Base-by-base conservation (phyloP, 2,113 vertebrate genomes). In the Sinocyclocheilus grahami region DNA sequence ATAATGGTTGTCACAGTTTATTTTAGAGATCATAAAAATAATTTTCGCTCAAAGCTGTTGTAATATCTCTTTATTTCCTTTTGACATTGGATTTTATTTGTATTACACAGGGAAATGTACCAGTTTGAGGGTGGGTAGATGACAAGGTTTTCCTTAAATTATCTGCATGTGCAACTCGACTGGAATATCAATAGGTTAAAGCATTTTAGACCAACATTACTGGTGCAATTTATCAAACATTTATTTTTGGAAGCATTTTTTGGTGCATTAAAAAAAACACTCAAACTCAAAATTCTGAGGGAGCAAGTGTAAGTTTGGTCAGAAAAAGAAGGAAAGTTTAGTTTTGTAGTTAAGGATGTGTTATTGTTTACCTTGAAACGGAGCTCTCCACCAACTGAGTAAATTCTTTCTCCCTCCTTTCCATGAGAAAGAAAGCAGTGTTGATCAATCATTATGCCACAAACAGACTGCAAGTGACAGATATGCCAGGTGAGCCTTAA, bases 401-500 rank as follows among this genome's bases (percentile, higher is more conserved):
- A 65, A 78, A 84, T 85, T 72, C 18, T 42, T 14, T 82, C 27
- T 74, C 65, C 72, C 55, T 67, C 55, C 46, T 37, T 81, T 71
- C 39, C 84, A 51, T 86, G 85, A 89, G 87, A 89, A 89, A 85
- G 37, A 86, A 69, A 87, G 83, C 84, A 78, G 87, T 77, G 85
- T 91, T 91, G 91, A 94, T 94, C 92, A 93, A 93, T 94, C 94
- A 93, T 90, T 63, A 74, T 91, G 92, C 87, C 91, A 89, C 78
- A 90, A 89, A 92, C 86, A 91, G 85, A 92, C 88, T 91, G 89
- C 88, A 90, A 90, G 90, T 92, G 92, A 93, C 89, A 90, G 87
- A 80, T 91, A 90, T 91, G 90, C 92, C 92, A 92, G 91, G 90
- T 94, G 92, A 94, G 93, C 93, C 93, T 90, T 93, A 93, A 93